These are phyloP conservation scores for Acanthoscelides obtectus DNA, from an alignment of 2,888 invertebrate species.

Conservation along the genomic window DNA sequence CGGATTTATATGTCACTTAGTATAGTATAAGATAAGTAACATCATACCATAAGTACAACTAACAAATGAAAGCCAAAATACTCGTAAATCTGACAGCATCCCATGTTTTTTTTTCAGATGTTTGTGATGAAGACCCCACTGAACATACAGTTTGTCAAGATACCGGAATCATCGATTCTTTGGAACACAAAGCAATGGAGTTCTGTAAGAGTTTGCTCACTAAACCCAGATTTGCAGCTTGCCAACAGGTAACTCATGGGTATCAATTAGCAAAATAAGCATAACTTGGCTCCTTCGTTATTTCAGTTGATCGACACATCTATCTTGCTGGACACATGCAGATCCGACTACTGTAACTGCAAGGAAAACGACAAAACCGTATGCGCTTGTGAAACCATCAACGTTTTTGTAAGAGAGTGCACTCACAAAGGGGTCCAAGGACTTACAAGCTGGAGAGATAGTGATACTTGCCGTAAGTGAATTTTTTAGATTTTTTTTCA, in stretches of 20 bases:
- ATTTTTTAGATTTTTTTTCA: conserved; percentile 49
- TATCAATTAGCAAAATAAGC: neutral
- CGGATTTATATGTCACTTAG: too few species aligned
- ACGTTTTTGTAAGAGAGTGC: conserved; percentile 76
- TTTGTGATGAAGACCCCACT: conserved; percentile 53
- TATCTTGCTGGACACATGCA: conserved; percentile 66
- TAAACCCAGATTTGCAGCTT: conserved; percentile 61
- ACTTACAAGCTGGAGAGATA: conserved; percentile 70
- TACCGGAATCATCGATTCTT: conserved; percentile 23
- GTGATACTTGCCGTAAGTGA: conserved; percentile 78
- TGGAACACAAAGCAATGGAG: conserved; percentile 49
- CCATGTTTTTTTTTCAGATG: too few species aligned
- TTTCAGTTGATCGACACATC: conserved; percentile 55
- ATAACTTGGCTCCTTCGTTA: conserved; percentile 43
- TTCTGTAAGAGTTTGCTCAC: conserved; percentile 62
- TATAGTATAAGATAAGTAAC: too few species aligned
- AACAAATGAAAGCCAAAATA: too few species aligned
- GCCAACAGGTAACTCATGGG: conserved; percentile 39
- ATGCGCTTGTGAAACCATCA: conserved; percentile 73
- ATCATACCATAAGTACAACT: too few species aligned
- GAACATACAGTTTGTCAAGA: conserved; percentile 52
- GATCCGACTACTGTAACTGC: conserved; percentile 73
- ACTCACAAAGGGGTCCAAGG: conserved; percentile 59
- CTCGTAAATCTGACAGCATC: too few species aligned
- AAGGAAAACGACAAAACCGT: conserved; percentile 51